A percentile compares a stretch with the other conserved stretches of the same genome.
Evolutionary conservation across 2,888 invertebrate species (phyloP).

Genomic region (Mesoligia furuncula): DNA sequence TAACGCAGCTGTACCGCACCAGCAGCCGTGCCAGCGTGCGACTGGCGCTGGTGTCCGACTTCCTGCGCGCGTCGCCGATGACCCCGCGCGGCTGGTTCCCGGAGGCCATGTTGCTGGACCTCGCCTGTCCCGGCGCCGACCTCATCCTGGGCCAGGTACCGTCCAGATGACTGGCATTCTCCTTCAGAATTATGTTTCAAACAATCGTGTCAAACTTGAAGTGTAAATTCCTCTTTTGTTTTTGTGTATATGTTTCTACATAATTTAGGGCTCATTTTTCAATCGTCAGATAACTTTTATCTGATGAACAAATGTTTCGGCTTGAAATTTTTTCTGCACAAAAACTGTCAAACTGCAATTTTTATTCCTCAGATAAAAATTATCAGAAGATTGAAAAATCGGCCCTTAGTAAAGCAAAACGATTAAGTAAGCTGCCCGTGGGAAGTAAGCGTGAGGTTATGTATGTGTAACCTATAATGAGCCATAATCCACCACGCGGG

Average conservation of each 20-base stretch:
- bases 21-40: slow-evolving; percentile 68
- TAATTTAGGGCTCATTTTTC: too few species aligned
- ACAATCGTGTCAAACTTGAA: too few species aligned
- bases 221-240: neutral
- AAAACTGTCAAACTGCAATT: too few species aligned
- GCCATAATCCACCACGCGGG: neutral
- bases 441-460: too few species aligned
- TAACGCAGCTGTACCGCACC: slow-evolving; percentile 61
- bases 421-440: too few species aligned
- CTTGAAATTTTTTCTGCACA: too few species aligned
- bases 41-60: slow-evolving; percentile 57
- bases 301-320: too few species aligned
- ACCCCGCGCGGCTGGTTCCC: slow-evolving; percentile 72
- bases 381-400: too few species aligned
- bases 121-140: slow-evolving; percentile 70
- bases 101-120: slow-evolving; percentile 80
- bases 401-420: too few species aligned
- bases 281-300: too few species aligned
- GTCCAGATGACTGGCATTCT: neutral
- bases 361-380: too few species aligned
- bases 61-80: slow-evolving; percentile 61
- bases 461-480: too few species aligned
- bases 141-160: slow-evolving; percentile 69
- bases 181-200: neutral
- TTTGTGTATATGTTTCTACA: neutral